Base-by-base conservation (phyloP, 1,140 invertebrate species). In the Procambarus clarkii region DNA sequence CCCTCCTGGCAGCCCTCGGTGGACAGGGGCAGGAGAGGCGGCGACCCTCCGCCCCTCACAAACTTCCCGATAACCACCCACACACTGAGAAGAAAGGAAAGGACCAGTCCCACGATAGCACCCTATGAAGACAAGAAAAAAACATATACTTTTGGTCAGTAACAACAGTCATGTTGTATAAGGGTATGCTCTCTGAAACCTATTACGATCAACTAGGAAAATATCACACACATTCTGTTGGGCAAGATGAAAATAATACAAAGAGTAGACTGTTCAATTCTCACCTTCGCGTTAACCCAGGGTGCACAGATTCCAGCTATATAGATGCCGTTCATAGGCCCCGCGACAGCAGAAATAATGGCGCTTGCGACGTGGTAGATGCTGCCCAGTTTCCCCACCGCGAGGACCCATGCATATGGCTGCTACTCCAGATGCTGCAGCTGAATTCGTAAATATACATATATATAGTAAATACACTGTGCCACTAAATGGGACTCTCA, bases 251-350 rank as follows among this genome's bases (percentile, higher is more conserved):
- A 34, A 34, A 34, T 34, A 34, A 34, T 34, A 34, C 34, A 34
- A 34, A 34, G 34, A 34, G 34, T 34, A 34, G 34, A 34, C 34
- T 34, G 34, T 34, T 0, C 34, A 54, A 54, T 3, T 5, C 21
- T 50, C 74, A 86, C 83, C 83, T 74, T 86, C 0, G 64, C 13
- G 45, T 48, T 86, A 21, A 86, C 83, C 83, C 83, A 86, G 2
- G 83, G 83, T 3, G 69, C 45, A 74, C 64, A 86, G 5, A 86
- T 86, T 7, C 83, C 83, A 11, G 45, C 18, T 1, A 86, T 34
- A 64, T 74, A 76, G 83, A 86, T 21, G 11, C 83, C 83, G 21
- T 18, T 5, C 24, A 86, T 13, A 48, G 83, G 64, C 0, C 83
- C 83, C 7, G 34, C 21, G 64, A 86, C 34, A 21, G 83, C 60